These are phyloP conservation scores for Lepeophtheirus salmonis DNA, from an alignment of 1,140 invertebrate genomes.

Conservation along the genomic window DNA sequence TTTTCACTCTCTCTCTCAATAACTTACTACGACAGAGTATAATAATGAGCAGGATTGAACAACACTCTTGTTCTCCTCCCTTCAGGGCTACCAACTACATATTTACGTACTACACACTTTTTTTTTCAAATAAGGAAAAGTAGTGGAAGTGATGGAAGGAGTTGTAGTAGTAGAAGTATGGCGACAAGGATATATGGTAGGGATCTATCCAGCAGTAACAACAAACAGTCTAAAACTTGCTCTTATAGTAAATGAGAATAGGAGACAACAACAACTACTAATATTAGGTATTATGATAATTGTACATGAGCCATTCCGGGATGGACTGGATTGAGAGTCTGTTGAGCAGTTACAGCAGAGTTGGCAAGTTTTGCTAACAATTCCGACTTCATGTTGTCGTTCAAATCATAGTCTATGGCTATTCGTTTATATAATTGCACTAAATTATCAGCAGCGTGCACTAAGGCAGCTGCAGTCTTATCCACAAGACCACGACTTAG, in stretches of 20 bases:
- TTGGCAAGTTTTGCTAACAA: not conserved
- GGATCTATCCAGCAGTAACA: too few species aligned
- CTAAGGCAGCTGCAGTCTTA: not conserved
- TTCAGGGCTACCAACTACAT: too few species aligned
- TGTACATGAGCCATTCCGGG: not conserved
- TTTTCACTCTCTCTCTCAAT: too few species aligned
- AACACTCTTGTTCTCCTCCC: too few species aligned
- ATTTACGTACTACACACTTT: too few species aligned
- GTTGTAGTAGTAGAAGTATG: not conserved
- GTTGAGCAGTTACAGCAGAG: not conserved
- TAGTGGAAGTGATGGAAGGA: not conserved
- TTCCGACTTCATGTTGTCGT: not conserved
- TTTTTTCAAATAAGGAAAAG: too few species aligned
- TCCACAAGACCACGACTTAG: conserved; percentile 1
- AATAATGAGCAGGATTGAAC: too few species aligned
- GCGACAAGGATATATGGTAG: too few species aligned
- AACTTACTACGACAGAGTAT: too few species aligned
- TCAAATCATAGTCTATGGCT: conserved; percentile 11
- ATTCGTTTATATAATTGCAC: conserved; percentile 15
- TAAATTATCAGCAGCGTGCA: conserved; percentile 9
- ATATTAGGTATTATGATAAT: not conserved
- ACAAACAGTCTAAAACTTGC: too few species aligned
- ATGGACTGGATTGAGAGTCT: conserved; percentile 3
- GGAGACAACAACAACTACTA: not conserved
- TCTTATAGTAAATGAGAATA: not conserved